Conservation (phyloP, 2,113 vertebrate genomes). For the Pedionomus torquatus region DNA sequence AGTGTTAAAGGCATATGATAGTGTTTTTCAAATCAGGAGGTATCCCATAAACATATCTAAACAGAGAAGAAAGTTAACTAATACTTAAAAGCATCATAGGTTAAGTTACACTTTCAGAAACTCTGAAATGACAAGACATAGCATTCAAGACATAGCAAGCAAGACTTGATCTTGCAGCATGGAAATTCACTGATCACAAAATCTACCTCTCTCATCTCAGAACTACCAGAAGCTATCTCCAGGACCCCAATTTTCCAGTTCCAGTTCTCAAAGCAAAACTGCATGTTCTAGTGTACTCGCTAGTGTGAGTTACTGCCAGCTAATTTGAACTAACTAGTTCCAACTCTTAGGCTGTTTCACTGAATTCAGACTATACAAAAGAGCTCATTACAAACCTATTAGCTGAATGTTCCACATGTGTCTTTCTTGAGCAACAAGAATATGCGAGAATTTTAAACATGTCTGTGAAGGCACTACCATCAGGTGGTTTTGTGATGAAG, state of each 20-base stretch:
- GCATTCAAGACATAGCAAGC: not conserved
- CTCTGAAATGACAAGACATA: not conserved
- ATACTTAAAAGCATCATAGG: not conserved
- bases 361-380: not conserved
- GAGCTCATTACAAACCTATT: slow-evolving; percentile 67
- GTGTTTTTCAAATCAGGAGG: not conserved
- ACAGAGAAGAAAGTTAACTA: not conserved
- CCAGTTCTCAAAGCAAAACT: not conserved
- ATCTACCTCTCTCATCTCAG: not conserved
- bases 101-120: fast-evolving
- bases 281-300: not conserved
- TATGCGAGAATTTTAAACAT: slow-evolving; percentile 86
- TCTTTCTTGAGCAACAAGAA: slow-evolving; percentile 79
- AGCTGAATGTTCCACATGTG: slow-evolving; percentile 41
- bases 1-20: not conserved
- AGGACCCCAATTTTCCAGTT: not conserved
- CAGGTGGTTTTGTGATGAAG: slow-evolving; percentile 92
- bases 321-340: not conserved
- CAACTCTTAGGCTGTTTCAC: not conserved
- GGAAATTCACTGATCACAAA: not conserved
- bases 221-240: not conserved
- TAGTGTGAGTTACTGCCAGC: not conserved
- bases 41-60: not conserved
- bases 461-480: slow-evolving; percentile 93
- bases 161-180: not conserved